Base-by-base conservation (phyloP, 2,888 invertebrate genomes). In the Eudasyphora cyanicolor region DNA sequence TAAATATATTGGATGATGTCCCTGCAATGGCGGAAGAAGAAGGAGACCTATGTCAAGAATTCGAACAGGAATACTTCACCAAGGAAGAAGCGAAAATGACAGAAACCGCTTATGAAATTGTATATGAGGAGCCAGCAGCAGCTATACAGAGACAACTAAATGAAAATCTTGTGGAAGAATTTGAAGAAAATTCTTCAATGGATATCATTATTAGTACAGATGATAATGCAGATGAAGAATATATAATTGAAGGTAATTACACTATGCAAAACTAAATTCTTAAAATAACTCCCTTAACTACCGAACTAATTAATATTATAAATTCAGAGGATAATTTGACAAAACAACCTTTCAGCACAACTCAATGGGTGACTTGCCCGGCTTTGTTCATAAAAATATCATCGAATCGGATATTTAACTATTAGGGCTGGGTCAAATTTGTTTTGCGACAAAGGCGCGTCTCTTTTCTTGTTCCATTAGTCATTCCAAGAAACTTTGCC, bases 161-260 rank as follows among this genome's bases (percentile, higher is more conserved):
- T 69, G 19, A 49, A 14, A 64, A 17, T 64, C 21, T 51, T 8
- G 1, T 32, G 21, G 76, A 54, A 10, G 29, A 38, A 45, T 0
- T 0, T 8, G 57, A 42, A 17, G 76, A 76, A 12, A 24, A 42
- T 24, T 38, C n/a, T n/a, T n/a, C 27, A 2, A 32, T 49, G 2
- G 71, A 82, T 17, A 60, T 32, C 8, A 7, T 27, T 8, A 35
- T 49, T 0, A 24, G 12, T 4, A 19, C 38, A 12, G 74, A 77
- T 71, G 76, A 71, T 35, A 60, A 57, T 12, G 32, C 73, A 21
- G 82, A 85, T 45, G 83, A 81, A 17, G 80, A 81, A 32, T 81
- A 82, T 75, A 77, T 77, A 77, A 54, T 69, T 12, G 76, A 81
- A 71, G 83, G 83, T 84, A 81, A 54, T 42, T 19, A 49, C 10